phyloP scores from a whole-genome alignment of 2,888 invertebrate species.

The Dendrolimus pini region DNA sequence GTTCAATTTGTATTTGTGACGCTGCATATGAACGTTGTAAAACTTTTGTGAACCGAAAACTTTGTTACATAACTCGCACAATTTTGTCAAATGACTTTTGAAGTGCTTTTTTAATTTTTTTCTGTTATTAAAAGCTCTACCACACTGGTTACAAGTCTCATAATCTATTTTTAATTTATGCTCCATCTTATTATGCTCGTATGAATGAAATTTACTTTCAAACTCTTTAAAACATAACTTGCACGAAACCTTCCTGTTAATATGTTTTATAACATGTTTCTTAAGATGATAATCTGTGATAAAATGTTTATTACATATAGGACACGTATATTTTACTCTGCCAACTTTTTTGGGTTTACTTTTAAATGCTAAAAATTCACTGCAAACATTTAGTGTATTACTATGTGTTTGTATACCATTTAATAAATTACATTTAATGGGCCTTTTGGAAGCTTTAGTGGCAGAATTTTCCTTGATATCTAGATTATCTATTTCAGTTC shows the following conservation, averaged over 20 bases:
- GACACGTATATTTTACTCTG: constrained; percentile 41
- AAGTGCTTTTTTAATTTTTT: constrained; percentile 34
- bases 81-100: constrained; percentile 31
- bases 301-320: constrained; percentile 52
- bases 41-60: constrained; percentile 33
- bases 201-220: constrained; percentile 46
- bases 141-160: constrained; percentile 39
- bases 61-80: constrained; percentile 51
- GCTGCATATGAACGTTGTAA: constrained; percentile 43
- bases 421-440: too few relatives aligned
- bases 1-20: constrained; percentile 40
- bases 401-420: not conserved
- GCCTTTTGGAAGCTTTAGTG: too few relatives aligned
- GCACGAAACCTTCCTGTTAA: constrained; percentile 32
- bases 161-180: constrained; percentile 34
- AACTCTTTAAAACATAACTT: constrained; percentile 33
- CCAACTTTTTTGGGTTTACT: constrained; percentile 26
- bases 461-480: not conserved
- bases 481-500: constrained; percentile 42
- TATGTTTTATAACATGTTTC: constrained; percentile 48
- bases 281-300: constrained; percentile 57
- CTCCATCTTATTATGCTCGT: constrained; percentile 51
- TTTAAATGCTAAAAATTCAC: constrained; percentile 56
- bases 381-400: constrained; percentile 29
- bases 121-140: constrained; percentile 31